phyloP scores from a whole-genome alignment of 2,888 invertebrate genomes.

The Drosophila aldrichi region DNA sequence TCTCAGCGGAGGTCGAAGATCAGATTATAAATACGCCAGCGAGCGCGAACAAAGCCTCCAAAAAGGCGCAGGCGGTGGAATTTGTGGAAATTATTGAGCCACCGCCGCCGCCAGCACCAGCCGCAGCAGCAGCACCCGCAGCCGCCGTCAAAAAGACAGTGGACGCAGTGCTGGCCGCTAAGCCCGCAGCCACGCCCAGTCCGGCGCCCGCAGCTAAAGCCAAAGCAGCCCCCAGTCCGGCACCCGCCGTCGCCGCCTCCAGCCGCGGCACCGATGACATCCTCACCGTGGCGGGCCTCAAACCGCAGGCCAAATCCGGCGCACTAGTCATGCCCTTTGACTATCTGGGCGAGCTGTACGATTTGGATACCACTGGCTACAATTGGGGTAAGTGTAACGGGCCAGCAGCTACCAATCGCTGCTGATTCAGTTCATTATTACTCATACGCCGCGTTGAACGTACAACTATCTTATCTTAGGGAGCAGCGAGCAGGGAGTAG shows the following conservation, averaged over 20 bases:
- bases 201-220: background rate
- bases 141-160: slow-evolving; percentile 25
- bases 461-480: slow-evolving; percentile 66
- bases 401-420: background rate
- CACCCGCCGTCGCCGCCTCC: slow-evolving; percentile 25
- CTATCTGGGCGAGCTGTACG: slow-evolving; percentile 81
- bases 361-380: slow-evolving; percentile 78
- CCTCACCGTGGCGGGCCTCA: slow-evolving; percentile 67
- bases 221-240: slow-evolving; percentile 1
- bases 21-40: slow-evolving; percentile 40
- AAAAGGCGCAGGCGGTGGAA: slow-evolving; percentile 53
- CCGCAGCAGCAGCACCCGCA: background rate
- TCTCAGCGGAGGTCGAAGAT: slow-evolving; percentile 74
- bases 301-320: slow-evolving; percentile 71
- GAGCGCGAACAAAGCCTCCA: slow-evolving; percentile 32
- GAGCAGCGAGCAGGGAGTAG: slow-evolving; percentile 9
- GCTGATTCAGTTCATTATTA: slow-evolving; percentile 69
- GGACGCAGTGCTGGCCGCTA: slow-evolving; percentile 20
- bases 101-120: slow-evolving; percentile 9
- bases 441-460: slow-evolving; percentile 64
- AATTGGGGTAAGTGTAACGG: slow-evolving; percentile 81
- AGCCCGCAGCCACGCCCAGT: slow-evolving; percentile 19
- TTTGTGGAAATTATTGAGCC: slow-evolving; percentile 63
- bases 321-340: slow-evolving; percentile 74
- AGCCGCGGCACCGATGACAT: slow-evolving; percentile 72